Evolutionary conservation across 2,113 vertebrate genomes (phyloP).

Genomic region (Xenopus borealis): DNA sequence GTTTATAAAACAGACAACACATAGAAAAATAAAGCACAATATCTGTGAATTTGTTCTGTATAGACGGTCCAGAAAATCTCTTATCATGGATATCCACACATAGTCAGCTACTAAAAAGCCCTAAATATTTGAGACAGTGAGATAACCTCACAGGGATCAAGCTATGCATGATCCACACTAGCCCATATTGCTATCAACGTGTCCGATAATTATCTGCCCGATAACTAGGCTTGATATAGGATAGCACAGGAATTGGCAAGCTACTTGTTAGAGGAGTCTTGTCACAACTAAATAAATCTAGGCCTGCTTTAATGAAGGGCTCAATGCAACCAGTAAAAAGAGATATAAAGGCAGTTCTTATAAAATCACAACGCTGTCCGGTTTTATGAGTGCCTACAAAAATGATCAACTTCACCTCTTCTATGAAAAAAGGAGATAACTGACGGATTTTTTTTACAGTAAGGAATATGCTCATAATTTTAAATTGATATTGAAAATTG

Average conservation of each 20-base stretch:
- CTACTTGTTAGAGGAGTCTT: background rate
- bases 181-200: background rate
- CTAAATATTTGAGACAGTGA: too few relatives aligned
- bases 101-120: too few relatives aligned
- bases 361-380: conserved; percentile 29
- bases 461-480: background rate
- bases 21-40: too few relatives aligned
- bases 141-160: too few relatives aligned
- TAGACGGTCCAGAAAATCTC: too few relatives aligned
- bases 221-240: background rate
- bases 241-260: background rate
- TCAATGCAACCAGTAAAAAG: background rate
- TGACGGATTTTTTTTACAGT: conserved; percentile 12
- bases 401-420: conserved; percentile 21
- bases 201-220: background rate
- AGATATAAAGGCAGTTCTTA: background rate
- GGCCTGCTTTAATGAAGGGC: background rate
- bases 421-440: conserved; percentile 32
- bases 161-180: background rate
- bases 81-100: too few relatives aligned
- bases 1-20: too few relatives aligned
- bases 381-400: conserved; percentile 21
- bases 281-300: conserved; percentile 2
- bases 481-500: background rate
- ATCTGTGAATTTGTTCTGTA: too few relatives aligned